Evolutionary conservation across 2,113 vertebrate genomes (phyloP).

Genomic region (Muntiacus reevesi): DNA sequence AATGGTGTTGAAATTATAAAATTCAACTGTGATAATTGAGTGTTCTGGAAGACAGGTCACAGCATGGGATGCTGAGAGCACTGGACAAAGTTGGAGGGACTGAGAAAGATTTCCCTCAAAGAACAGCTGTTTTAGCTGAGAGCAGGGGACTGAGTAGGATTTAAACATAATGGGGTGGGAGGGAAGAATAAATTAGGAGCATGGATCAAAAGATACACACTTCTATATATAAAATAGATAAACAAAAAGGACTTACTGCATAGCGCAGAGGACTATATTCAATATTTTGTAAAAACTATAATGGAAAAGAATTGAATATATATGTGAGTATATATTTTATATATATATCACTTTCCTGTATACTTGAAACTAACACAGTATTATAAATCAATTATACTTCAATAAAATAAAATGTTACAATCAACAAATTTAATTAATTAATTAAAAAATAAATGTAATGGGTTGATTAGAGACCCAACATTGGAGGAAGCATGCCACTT

Average conservation of each 20-base stretch:
- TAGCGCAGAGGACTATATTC: background rate
- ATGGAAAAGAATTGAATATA: background rate
- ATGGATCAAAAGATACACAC: background rate
- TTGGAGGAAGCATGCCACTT: background rate
- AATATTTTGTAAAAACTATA: background rate
- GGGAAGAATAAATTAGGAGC: background rate
- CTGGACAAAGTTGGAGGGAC: background rate
- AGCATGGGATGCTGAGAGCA: background rate
- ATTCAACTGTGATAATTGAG: background rate
- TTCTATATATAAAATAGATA: background rate
- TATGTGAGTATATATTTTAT: background rate
- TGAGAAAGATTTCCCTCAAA: background rate
- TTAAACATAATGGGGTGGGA: background rate
- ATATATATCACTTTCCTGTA: background rate
- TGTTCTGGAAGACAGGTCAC: background rate
- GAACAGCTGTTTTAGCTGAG: background rate
- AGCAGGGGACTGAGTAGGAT: background rate
- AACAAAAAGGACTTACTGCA: background rate
- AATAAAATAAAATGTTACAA: background rate
- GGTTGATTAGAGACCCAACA: background rate
- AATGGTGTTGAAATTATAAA: conserved; percentile 3
- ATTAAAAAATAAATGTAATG: background rate
- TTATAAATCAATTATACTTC: background rate
- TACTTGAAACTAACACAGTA: background rate
- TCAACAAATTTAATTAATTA: background rate